These are phyloP conservation scores for Carposina sasakii DNA, from an alignment of 1,140 invertebrate genomes.

Conservation along the genomic window DNA sequence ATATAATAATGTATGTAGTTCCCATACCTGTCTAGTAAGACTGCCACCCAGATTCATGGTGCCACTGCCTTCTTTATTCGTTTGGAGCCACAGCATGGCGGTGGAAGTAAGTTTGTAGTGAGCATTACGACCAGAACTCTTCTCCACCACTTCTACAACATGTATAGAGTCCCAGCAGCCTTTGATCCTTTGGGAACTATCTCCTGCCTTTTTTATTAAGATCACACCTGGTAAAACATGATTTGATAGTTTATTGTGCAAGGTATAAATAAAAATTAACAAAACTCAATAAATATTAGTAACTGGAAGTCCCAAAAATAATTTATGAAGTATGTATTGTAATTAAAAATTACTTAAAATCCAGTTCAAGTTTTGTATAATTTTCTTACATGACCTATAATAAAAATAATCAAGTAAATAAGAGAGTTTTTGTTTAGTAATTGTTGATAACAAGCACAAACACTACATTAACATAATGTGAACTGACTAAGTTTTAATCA, in stretches of 20 bases:
- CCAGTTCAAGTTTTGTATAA: no score
- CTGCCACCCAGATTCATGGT: conserved; percentile 99
- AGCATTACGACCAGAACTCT: conserved; percentile 92
- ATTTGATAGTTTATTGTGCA: background rate
- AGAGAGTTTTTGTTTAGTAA: no score
- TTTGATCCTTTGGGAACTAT: conserved; percentile 96
- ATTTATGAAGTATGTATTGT: no score
- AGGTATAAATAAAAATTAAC: no score
- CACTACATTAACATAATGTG: background rate
- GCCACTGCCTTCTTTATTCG: conserved; percentile 95
- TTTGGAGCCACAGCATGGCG: conserved; percentile 99
- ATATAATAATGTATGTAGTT: background rate
- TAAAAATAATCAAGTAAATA: no score
- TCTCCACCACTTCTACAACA: conserved; percentile 98
- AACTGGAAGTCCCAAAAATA: no score
- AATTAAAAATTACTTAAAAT: no score
- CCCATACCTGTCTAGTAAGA: conserved; percentile 91
- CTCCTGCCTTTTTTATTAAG: conserved; percentile 98
- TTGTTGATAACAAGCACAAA: background rate
- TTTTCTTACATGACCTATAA: no score
- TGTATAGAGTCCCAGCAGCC: conserved; percentile 99
- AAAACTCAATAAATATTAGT: no score
- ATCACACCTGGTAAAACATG: conserved; percentile 84
- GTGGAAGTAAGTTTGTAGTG: conserved; percentile 99
- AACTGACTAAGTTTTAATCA: background rate